Percentiles rank a stretch among this genome's conserved stretches.
These are phyloP conservation scores for Bombus soroeensis DNA, from an alignment of 1,140 invertebrate genomes.

Conservation along the genomic window DNA sequence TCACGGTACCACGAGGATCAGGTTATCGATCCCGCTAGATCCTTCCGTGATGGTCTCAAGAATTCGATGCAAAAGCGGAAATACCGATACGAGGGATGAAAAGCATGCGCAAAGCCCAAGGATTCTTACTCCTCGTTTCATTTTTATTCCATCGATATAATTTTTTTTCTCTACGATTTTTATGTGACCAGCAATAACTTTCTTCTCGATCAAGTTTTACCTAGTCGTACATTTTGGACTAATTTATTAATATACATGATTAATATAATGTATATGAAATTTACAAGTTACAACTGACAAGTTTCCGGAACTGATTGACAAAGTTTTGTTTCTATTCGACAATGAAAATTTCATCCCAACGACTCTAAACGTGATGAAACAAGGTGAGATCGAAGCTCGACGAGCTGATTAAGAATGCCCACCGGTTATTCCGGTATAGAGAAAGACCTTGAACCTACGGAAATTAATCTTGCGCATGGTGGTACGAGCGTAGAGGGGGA, in stretches of 20 bases:
- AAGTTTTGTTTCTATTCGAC: too few species aligned
- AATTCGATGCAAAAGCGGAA: conserved; percentile 52
- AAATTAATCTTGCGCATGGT: conserved; percentile 60
- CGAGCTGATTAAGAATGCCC: conserved; percentile 60
- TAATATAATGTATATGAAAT: too few species aligned
- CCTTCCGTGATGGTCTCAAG: conserved; percentile 39
- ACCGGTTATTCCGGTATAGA: conserved; percentile 27
- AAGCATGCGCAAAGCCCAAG: not conserved
- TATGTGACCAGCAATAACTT: not conserved
- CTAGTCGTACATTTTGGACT: too few species aligned
- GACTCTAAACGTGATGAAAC: not conserved
- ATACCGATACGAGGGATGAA: conserved; percentile 22
- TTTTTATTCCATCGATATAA: not conserved
- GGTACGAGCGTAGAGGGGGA: conserved; percentile 3
- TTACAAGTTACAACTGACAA: too few species aligned
- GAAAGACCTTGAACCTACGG: conserved; percentile 42
- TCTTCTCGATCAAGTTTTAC: too few species aligned
- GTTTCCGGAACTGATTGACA: too few species aligned
- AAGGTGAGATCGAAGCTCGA: not conserved
- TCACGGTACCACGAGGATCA: conserved; percentile 58
- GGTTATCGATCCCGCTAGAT: conserved; percentile 57
- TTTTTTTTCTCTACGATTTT: not conserved
- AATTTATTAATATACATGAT: too few species aligned
- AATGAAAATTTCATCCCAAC: too few species aligned
- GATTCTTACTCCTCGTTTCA: conserved; percentile 1